A percentile compares a stretch with the other conserved stretches of the same genome.
phyloP scores from a whole-genome alignment of 2,888 invertebrate genomes.

The Drosophila falleni region DNA sequence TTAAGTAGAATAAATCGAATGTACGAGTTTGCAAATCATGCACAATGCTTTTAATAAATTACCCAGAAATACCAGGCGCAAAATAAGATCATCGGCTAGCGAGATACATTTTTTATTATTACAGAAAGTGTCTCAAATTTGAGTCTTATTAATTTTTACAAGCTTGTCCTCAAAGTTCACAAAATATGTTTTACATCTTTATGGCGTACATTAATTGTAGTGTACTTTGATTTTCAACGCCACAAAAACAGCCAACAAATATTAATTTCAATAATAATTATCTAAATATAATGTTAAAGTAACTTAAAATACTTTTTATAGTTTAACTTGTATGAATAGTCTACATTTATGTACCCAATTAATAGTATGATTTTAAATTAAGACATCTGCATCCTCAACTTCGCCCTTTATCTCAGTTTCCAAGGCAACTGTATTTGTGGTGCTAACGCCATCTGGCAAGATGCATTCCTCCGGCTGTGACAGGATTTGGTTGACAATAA shows the following conservation, averaged over 20 bases:
- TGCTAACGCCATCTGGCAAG: constrained; percentile 46
- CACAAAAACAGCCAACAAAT: not conserved
- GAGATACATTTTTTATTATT: constrained; percentile 16
- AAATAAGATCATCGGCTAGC: not conserved
- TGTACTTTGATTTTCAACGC: not conserved
- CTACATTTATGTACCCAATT: not conserved
- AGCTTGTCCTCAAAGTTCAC: constrained; percentile 2
- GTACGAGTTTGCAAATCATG: too few relatives aligned
- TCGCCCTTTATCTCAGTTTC: constrained; percentile 64
- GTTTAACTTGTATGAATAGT: not conserved
- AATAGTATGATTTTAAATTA: constrained; percentile 8
- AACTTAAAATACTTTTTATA: constrained; percentile 50
- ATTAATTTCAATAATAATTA: not conserved
- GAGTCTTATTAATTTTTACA: constrained; percentile 9
- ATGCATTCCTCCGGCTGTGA: constrained; percentile 59
- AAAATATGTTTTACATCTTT: constrained; percentile 15
- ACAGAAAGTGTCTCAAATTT: constrained; percentile 1
- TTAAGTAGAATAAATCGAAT: not conserved
- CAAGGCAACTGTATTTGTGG: constrained; percentile 11
- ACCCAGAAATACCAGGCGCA: not conserved
- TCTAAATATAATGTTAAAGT: constrained; percentile 38
- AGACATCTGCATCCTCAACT: constrained; percentile 56
- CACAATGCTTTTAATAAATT: too few relatives aligned
- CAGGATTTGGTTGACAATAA: constrained; percentile 54
- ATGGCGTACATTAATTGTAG: not conserved